Evolutionary conservation across 2,113 vertebrate genomes (phyloP).

Genomic region (Microcebus tavaratra): DNA sequence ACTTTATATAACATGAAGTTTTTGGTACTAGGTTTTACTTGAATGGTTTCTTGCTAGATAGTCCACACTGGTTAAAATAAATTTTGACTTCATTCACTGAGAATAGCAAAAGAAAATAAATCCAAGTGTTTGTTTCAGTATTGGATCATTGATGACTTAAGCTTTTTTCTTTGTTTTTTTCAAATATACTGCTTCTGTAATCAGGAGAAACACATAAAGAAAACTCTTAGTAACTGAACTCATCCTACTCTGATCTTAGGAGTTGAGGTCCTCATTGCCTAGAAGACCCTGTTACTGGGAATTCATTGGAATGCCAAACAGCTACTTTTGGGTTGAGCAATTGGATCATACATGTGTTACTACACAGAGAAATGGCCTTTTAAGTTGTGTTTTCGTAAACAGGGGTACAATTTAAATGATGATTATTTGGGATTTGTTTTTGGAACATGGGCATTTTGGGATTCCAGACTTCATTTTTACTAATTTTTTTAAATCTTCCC

Average conservation of each 20-base stretch:
- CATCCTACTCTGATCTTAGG: neutral
- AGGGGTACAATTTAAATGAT: neutral
- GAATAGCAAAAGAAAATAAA: constrained; percentile 26
- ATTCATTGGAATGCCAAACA: neutral
- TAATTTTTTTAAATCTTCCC: constrained; percentile 57
- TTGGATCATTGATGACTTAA: neutral
- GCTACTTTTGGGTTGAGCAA: neutral
- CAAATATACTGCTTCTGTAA: neutral
- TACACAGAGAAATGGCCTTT: constrained; percentile 35
- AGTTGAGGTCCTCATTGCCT: neutral
- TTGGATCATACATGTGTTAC: neutral
- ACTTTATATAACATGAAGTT: constrained; percentile 22
- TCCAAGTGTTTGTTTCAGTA: neutral
- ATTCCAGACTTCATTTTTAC: neutral
- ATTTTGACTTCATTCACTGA: neutral
- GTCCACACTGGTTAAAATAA: neutral
- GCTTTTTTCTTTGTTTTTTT: neutral
- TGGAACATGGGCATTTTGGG: neutral
- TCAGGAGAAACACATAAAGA: neutral
- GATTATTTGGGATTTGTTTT: constrained; percentile 37
- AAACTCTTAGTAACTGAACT: neutral
- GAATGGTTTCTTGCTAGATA: neutral
- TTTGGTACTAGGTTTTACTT: constrained; percentile 23
- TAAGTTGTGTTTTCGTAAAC: constrained; percentile 42
- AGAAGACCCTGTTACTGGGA: neutral